Evolutionary conservation across 2,797 vertebrate genomes (phyloP).

Genomic region (Geotrypetes seraphini): DNA sequence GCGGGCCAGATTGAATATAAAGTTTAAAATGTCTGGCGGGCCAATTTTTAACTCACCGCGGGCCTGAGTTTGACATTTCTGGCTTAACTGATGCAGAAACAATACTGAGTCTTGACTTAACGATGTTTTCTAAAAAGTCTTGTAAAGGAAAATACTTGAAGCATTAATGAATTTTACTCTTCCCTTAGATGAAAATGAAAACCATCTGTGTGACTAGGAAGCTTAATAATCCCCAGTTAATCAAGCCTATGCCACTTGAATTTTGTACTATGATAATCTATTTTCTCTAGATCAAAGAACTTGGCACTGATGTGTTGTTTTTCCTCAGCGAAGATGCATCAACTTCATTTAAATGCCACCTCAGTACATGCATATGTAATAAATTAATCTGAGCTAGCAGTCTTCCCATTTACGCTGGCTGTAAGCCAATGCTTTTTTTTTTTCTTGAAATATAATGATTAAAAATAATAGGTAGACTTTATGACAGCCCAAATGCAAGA

Average conservation of each 20-base stretch:
- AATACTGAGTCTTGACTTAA: background rate
- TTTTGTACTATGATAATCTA: conserved; percentile 33
- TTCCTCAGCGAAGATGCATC: conserved; percentile 31
- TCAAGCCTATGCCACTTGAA: conserved; percentile 29
- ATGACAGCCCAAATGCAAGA: too few relatives aligned
- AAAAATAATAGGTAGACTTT: too few relatives aligned
- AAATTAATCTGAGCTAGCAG: conserved; percentile 20
- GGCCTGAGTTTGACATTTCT: too few relatives aligned
- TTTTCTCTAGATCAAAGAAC: conserved; percentile 45
- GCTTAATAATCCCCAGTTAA: conserved; percentile 9
- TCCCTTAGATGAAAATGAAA: conserved; percentile 22
- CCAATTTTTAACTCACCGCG: too few relatives aligned
- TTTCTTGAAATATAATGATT: conserved; percentile 31
- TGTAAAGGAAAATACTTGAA: conserved; percentile 27
- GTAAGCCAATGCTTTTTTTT: conserved; percentile 43
- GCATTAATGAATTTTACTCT: conserved; percentile 24
- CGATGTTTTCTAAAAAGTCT: background rate
- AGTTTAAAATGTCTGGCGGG: too few relatives aligned
- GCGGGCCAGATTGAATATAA: too few relatives aligned
- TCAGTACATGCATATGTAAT: conserved; percentile 36
- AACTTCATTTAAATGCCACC: conserved; percentile 47
- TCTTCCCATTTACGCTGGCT: conserved; percentile 30
- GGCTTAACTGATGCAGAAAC: background rate
- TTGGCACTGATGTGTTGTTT: conserved; percentile 28
- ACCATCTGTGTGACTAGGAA: conserved; percentile 10